Conservation (phyloP, 2,888 invertebrate species). For the Diaprepes abbreviatus region DNA sequence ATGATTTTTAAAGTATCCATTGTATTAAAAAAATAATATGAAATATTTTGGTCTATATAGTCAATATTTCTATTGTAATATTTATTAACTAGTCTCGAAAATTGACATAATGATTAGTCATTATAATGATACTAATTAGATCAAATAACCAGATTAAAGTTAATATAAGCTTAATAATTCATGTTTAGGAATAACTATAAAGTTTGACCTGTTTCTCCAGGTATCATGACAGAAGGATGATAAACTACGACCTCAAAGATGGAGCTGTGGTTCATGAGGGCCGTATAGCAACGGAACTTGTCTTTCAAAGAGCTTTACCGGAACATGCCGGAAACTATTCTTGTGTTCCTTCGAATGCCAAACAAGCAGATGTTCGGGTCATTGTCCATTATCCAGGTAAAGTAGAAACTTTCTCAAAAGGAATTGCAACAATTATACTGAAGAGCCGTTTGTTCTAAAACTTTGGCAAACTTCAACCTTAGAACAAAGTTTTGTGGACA, state of each 20-base stretch:
- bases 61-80: no score
- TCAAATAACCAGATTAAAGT: no score
- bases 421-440: slow-evolving; percentile 4
- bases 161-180: no score
- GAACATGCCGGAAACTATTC: slow-evolving; percentile 85
- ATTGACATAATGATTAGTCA: no score
- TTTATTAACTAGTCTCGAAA: no score
- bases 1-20: no score
- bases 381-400: slow-evolving; percentile 45
- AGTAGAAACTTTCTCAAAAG: slow-evolving; percentile 20
- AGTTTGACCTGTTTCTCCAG: slow-evolving; percentile 69
- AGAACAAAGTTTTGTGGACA: no score
- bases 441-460: neutral
- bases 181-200: no score
- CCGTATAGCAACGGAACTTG: slow-evolving; percentile 68
- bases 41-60: no score
- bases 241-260: slow-evolving; percentile 83
- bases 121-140: no score
- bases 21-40: no score
- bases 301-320: slow-evolving; percentile 70
- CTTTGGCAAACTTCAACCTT: no score
- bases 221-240: slow-evolving; percentile 89
- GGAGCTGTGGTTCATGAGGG: slow-evolving; percentile 70
- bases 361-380: slow-evolving; percentile 79
- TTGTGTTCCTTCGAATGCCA: slow-evolving; percentile 84